These are phyloP conservation scores for Drosophila demipolita DNA, from an alignment of 2,888 invertebrate genomes.

Conservation along the genomic window DNA sequence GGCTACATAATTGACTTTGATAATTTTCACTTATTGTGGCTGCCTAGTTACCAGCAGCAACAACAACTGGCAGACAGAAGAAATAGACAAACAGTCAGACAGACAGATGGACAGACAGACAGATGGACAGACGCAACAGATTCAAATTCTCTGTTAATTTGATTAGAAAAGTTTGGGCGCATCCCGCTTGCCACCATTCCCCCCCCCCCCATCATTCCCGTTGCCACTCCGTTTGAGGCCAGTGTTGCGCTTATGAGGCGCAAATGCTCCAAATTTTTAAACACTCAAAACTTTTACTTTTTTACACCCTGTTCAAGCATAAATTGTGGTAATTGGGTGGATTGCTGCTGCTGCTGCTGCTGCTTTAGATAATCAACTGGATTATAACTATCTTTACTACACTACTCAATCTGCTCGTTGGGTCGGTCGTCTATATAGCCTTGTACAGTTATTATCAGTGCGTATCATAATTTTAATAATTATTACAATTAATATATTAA, in stretches of 20 bases:
- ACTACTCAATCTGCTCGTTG: background rate
- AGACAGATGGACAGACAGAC: constrained; percentile 4
- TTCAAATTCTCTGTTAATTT: constrained; percentile 78
- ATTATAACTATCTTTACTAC: background rate
- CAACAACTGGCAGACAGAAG: constrained; percentile 13
- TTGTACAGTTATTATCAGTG: background rate
- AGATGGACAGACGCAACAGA: constrained; percentile 50
- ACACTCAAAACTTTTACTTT: constrained; percentile 34
- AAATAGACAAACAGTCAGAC: background rate
- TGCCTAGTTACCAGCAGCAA: constrained; percentile 50
- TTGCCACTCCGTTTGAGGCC: background rate
- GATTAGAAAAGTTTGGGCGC: constrained; percentile 79
- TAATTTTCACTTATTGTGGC: constrained; percentile 79
- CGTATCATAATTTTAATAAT: background rate
- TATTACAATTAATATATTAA: too few species aligned
- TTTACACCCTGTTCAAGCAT: background rate
- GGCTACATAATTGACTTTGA: constrained; percentile 78
- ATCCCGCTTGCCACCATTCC: constrained; percentile 6
- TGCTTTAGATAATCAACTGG: background rate
- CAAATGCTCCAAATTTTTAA: constrained; percentile 37
- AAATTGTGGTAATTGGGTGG: background rate
- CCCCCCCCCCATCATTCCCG: background rate
- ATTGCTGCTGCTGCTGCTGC: background rate
- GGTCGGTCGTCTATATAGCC: background rate
- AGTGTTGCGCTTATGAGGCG: constrained; percentile 40